Evolutionary conservation across 2,888 invertebrate species (phyloP), one percentile per base, ranked within the genome.

Genomic region (Thereva nobilitata): DNA sequence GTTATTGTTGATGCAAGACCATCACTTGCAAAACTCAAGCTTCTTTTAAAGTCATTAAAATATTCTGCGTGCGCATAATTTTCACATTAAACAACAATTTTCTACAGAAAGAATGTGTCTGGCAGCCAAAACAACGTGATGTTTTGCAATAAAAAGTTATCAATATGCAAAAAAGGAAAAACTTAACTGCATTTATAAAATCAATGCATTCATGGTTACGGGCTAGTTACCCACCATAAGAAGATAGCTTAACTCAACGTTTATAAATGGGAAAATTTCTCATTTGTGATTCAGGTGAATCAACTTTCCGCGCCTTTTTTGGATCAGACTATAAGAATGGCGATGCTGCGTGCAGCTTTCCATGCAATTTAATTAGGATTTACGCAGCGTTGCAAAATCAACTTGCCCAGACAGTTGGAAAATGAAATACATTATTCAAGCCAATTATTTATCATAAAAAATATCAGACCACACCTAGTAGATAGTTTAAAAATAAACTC

Each of bases 381-480:
- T 23, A 23, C 23, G 23, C 23, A 23, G 23, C 23, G 23, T 23
- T 23, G 23, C 23, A 23, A 23, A 23, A 23, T 23, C 2, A 2
- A 23, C 23, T 23, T 23, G 23, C 23, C 23, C 1, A 23, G 23
- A 23, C 23, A 2, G 23, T 23, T 41, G 55, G 38, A 55, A 44
- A 55, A 55, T 12, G 37, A 12, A 40, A 12, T 23, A 3, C 41
- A 38, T 37, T 42, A 40, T 40, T 5, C 41, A 38, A 10, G 44
- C 44, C 44, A n/a, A n/a, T n/a, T 5, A 55, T 7, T n/a, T 41
- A 41, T 55, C 41, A 55, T 55, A 40, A 55, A 41, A 41, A 40
- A 10, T 12, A 49, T 38, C 40, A 55, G 55, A 55, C 55, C 55
- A 55, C 55, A 55, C 55, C 55, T 55, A 55, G 53, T 38, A 38